phyloP scores from a whole-genome alignment of 2,797 vertebrate species.

The Amphiprion clarkii region DNA sequence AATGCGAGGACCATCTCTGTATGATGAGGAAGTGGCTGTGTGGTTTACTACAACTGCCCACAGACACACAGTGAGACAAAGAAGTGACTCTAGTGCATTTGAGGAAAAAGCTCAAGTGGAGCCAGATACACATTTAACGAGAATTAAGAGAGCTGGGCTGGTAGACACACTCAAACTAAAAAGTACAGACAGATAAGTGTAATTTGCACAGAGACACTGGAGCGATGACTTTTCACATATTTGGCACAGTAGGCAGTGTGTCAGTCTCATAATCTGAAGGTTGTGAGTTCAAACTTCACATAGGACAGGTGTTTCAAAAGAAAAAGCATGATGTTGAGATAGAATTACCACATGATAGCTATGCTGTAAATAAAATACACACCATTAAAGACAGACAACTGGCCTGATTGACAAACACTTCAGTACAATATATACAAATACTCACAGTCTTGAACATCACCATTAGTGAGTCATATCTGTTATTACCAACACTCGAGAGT shows the following conservation, averaged over 20 bases:
- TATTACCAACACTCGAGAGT: no score
- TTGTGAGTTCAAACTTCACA: not conserved
- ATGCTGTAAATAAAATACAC: no score
- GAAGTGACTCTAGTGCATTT: slow-evolving; percentile 6
- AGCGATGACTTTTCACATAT: no score
- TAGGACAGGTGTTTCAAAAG: no score
- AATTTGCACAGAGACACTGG: not conserved
- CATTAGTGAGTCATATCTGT: no score
- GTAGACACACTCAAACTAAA: not conserved
- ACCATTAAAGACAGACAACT: no score
- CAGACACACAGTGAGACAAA: slow-evolving; percentile 11
- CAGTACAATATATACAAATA: no score
- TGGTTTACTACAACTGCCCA: slow-evolving; percentile 14
- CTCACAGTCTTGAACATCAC: no score
- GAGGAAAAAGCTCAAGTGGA: not conserved
- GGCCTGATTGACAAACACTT: no score
- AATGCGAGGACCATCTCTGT: slow-evolving; percentile 13
- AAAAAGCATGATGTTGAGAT: no score
- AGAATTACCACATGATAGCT: no score
- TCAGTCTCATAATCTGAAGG: not conserved
- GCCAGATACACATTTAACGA: not conserved
- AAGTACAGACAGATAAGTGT: not conserved
- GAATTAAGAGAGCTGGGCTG: not conserved
- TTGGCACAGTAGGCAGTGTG: no score
- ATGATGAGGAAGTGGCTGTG: not conserved